phyloP scores from a whole-genome alignment of 2,113 vertebrate genomes.

The Passer domesticus region DNA sequence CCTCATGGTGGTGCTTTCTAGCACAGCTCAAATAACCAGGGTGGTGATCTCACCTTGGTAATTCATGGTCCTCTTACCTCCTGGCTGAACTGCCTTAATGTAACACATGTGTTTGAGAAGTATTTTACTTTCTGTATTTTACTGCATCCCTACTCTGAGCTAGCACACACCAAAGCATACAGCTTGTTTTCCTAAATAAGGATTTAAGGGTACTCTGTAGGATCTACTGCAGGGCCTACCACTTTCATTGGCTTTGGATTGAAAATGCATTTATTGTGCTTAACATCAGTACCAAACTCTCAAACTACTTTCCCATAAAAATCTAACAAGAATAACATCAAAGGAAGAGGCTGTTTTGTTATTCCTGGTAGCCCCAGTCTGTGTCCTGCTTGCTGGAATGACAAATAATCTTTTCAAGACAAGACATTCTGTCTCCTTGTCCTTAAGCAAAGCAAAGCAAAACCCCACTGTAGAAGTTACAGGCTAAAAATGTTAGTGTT shows the following conservation, averaged over 20 bases:
- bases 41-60: not conserved
- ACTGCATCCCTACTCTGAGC: not conserved
- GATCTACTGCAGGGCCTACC: not conserved
- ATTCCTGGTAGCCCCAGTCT: not conserved
- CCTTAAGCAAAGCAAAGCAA: not conserved
- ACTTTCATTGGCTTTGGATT: not conserved
- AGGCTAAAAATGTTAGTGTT: not conserved
- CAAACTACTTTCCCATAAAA: not conserved
- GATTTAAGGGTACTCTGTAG: not conserved
- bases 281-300: not conserved
- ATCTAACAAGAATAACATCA: not conserved
- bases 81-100: not conserved
- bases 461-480: not conserved
- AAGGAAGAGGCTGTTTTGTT: not conserved
- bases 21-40: fast-evolving
- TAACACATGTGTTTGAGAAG: not conserved
- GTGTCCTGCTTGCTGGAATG: not conserved
- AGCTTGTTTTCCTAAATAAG: not conserved
- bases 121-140: not conserved
- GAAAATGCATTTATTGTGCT: not conserved
- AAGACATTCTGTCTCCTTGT: not conserved
- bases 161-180: not conserved
- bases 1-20: not conserved
- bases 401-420: not conserved
- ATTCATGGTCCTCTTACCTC: not conserved